Evolutionary conservation across 2,113 vertebrate species (phyloP), one percentile per base, ranked within the genome.

Genomic region (Actinemys pallida): DNA sequence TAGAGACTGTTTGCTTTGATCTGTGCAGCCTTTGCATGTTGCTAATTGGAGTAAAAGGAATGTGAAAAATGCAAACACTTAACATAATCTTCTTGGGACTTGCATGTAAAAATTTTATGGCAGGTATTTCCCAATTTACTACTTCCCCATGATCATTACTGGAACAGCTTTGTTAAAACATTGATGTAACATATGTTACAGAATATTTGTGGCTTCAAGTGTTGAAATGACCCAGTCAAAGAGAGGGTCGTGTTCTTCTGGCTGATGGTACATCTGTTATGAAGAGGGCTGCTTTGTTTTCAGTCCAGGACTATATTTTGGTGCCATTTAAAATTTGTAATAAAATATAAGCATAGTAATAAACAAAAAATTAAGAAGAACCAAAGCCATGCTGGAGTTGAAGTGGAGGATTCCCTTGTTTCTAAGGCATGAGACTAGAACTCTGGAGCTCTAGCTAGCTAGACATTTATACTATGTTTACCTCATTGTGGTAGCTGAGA

Each of bases 131-230:
- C 87, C 19, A 96, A 49, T 90, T 84, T 92, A 92, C 96, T 85
- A 79, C 95, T 98, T 95, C 89, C 57, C 52, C 80, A 29, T 45
- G 76, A n/a, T 90, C 39, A 75, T 90, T 89, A 89, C 83, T 95
- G 84, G 88, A 94, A 92, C 24, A 93, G 76, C 76, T 95, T 94
- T 93, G 91, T 90, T 89, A 96, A 76, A 93, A 92, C 92, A 89
- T n/a, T 86, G 95, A 88, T 90, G 90, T 87, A 93, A 80, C 84
- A 94, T 52, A 93, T 92, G 83, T 96, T 92, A 86, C 7, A 86
- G 96, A 96, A 87, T 92, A 85, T 96, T 96, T 96, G 81, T 89
- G 87, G 94, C 88, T 94, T 93, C 90, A 50, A 50, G 86, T 93
- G 82, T 95, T 97, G 88, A 94, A 91, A 92, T 84, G 52, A 49